Percentiles rank a stretch among this genome's conserved stretches.
Conservation (phyloP, 2,113 vertebrate genomes). For the Baryphthengus martii region DNA sequence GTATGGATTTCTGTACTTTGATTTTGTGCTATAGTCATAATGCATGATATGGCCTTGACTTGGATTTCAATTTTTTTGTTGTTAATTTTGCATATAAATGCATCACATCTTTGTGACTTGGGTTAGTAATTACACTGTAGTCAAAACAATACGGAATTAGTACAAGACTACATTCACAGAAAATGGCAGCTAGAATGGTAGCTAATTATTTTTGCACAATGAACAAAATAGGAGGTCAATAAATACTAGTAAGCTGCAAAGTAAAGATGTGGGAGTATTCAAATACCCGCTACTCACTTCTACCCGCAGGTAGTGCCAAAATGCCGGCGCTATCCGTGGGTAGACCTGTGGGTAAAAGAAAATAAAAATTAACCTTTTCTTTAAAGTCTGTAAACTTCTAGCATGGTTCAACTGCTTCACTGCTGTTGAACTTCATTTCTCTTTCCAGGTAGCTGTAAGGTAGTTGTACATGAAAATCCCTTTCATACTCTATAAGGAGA, state of each 20-base stretch:
- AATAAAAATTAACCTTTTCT: constrained; percentile 70
- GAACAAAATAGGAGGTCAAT: constrained; percentile 28
- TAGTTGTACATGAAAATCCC: background rate
- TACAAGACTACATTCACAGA: constrained; percentile 32
- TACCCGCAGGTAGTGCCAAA: constrained; percentile 82
- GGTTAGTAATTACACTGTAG: constrained; percentile 17
- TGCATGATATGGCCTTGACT: constrained; percentile 41
- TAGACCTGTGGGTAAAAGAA: constrained; percentile 77
- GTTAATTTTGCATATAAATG: background rate
- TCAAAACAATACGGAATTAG: constrained; percentile 41
- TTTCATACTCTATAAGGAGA: background rate
- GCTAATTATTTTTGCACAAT: constrained; percentile 35
- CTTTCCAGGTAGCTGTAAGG: background rate
- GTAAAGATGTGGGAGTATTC: constrained; percentile 60
- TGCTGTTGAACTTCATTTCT: background rate
- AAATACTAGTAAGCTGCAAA: constrained; percentile 34
- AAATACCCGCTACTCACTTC: constrained; percentile 75
- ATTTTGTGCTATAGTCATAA: background rate
- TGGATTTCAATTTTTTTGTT: background rate
- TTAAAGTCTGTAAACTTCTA: constrained; percentile 40
- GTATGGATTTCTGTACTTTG: constrained; percentile 16
- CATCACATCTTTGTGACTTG: background rate
- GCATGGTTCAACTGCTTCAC: background rate
- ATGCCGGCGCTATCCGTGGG: constrained; percentile 78
- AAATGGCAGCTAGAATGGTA: constrained; percentile 58